These are phyloP conservation scores for Leptinotarsa haldemani DNA, from an alignment of 2,888 invertebrate genomes.

Conservation along the genomic window DNA sequence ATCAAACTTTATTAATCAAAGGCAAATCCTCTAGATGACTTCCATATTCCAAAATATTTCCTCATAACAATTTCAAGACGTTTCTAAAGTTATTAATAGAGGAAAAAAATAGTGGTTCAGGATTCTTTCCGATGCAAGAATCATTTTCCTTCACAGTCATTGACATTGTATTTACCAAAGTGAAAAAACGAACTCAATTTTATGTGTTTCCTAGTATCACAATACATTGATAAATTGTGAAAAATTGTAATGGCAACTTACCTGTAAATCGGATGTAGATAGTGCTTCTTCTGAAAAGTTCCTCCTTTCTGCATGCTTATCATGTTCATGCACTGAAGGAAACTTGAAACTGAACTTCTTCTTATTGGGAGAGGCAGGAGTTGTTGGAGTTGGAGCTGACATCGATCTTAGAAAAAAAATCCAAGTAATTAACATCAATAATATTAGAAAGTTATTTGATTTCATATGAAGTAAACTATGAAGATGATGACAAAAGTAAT, in stretches of 20 bases:
- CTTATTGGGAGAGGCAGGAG: slow-evolving; percentile 75
- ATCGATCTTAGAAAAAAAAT: slow-evolving; percentile 52
- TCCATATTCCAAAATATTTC: no score
- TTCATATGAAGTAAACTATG: no score
- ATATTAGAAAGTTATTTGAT: no score
- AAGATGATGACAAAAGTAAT: no score
- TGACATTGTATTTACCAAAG: neutral
- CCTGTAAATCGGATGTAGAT: slow-evolving; percentile 89
- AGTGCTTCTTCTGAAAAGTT: slow-evolving; percentile 93
- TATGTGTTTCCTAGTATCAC: neutral
- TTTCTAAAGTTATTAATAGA: no score
- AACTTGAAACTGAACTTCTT: slow-evolving; percentile 85
- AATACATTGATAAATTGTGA: neutral
- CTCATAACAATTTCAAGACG: no score
- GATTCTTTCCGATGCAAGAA: no score
- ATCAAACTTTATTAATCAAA: no score
- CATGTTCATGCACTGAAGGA: slow-evolving; percentile 70
- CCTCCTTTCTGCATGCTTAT: slow-evolving; percentile 72
- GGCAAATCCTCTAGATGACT: no score
- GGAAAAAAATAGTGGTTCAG: no score
- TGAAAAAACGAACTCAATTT: neutral
- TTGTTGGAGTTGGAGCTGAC: slow-evolving; percentile 67
- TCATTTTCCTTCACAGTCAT: no score
- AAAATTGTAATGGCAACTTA: slow-evolving; percentile 62
- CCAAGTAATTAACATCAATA: no score